A percentile compares a stretch with the other conserved stretches of the same genome.
These are phyloP conservation scores for Heterotis niloticus DNA, from an alignment of 2,113 vertebrate genomes.

Conservation along the genomic window DNA sequence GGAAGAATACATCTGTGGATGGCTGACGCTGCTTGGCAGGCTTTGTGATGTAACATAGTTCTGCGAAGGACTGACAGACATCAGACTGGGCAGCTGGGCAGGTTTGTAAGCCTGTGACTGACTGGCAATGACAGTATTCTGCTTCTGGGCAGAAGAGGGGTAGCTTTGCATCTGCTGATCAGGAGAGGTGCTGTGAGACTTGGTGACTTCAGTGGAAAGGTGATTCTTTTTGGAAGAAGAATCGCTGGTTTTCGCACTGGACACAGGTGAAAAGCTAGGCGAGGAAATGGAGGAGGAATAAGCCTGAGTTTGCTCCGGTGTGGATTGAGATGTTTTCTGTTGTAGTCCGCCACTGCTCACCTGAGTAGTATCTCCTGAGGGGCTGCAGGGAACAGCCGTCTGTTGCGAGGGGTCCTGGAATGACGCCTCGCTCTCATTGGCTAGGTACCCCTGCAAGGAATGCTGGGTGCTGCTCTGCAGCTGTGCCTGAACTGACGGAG, in stretches of 20 bases:
- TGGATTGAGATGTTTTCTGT: conserved; percentile 76
- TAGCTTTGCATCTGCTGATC: conserved; percentile 79
- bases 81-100: conserved; percentile 79
- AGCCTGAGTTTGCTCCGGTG: conserved; percentile 75
- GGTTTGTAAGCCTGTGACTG: conserved; percentile 85
- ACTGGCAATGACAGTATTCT: conserved; percentile 84
- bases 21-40: conserved; percentile 70
- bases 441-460: conserved; percentile 84
- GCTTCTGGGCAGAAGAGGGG: conserved; percentile 80
- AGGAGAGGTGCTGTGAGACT: conserved; percentile 73
- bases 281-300: conserved; percentile 75
- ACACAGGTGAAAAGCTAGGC: conserved; percentile 71
- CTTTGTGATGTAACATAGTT: conserved; percentile 77
- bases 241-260: conserved; percentile 75
- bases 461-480: conserved; percentile 78
- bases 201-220: conserved; percentile 67
- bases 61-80: conserved; percentile 84
- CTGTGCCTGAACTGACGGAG: conserved; percentile 80
- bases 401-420: conserved; percentile 84
- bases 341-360: conserved; percentile 76
- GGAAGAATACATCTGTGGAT: conserved; percentile 67
- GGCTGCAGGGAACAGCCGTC: conserved; percentile 78
- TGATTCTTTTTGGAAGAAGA: conserved; percentile 74
- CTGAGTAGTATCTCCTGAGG: conserved; percentile 78
- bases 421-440: conserved; percentile 70